Base-by-base conservation (phyloP, 2,113 vertebrate species). In the Marmota monax region DNA sequence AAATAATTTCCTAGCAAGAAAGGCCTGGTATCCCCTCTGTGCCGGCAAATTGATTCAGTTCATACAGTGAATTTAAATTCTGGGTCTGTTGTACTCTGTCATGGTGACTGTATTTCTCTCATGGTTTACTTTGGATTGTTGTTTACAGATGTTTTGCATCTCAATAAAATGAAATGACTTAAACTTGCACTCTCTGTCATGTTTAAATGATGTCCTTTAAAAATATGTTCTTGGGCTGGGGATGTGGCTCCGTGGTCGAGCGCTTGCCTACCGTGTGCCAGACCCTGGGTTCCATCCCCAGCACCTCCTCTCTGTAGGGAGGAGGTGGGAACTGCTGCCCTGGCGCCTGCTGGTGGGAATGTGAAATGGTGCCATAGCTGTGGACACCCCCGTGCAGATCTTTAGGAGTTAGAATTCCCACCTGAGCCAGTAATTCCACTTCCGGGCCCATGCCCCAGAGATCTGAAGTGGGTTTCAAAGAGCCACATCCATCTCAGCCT, bases 161-260 rank as follows among this genome's bases (percentile, higher is more conserved):
- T 95, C 84, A 97, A 96, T 98, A 97, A 98, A 98, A 94, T 93
- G 70, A 93, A 96, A 76, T 82, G 37, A 27, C 4, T 89, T 88
- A 0, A 73, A 45, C 51, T 48, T 7, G 7, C 85, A n/a, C 0
- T 42, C 69, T 69, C 78, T 58, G 83, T 84, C 37, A 2, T 18
- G 1, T 23, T 12, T 61, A 37, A 84, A 22, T 53, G n/a, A 8
- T 2, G 22, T 34, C 56, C 92, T 77, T 95, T 18, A 58, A 92
- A 88, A 82, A 34, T 17, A 3, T 18, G 14, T 70, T n/a, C 34
- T 18, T 70, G 67, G 67, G 34, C 32, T 69, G 67, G 67, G 67
- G 34, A 18, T n/a, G 67, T 17, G 3, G 34, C 67, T 70, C 65
- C 18, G 6, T 7, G 32, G 14, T n/a, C 2, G 14, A 70, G 67